Percentiles rank a stretch among this genome's conserved stretches.
These are phyloP conservation scores for Petromus typicus DNA, from an alignment of 2,113 vertebrate species.

Conservation along the genomic window DNA sequence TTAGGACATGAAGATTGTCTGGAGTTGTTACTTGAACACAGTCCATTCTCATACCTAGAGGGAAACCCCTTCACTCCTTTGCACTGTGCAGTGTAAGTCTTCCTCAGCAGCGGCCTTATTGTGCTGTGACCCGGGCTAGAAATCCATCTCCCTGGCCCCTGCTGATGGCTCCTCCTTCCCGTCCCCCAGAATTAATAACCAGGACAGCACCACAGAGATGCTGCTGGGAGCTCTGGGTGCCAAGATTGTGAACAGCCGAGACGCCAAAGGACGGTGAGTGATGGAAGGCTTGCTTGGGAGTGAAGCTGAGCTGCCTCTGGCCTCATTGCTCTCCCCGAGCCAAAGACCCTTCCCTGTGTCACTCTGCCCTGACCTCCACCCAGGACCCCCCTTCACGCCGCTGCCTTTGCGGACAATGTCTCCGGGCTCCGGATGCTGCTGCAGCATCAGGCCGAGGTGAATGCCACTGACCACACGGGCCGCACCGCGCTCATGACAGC, in stretches of 20 bases:
- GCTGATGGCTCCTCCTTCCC: not conserved
- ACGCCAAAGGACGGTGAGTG: slow-evolving; percentile 97
- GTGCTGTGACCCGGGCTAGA: not conserved
- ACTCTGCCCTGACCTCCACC: not conserved
- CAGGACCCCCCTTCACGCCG: slow-evolving; percentile 97
- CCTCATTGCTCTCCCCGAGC: not conserved
- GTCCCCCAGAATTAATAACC: slow-evolving; percentile 91
- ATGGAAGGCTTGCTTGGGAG: rapidly evolving
- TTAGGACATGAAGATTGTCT: slow-evolving; percentile 98
- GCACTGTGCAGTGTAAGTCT: slow-evolving; percentile 98
- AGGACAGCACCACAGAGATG: slow-evolving; percentile 94
- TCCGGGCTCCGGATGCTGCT: slow-evolving; percentile 95
- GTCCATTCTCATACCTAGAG: slow-evolving; percentile 93
- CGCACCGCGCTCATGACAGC: slow-evolving; percentile 96
- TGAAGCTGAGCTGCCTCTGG: not conserved
- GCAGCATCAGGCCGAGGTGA: slow-evolving; percentile 92
- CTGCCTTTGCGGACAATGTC: slow-evolving; percentile 94
- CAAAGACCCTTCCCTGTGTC: not conserved
- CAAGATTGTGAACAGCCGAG: slow-evolving; percentile 93
- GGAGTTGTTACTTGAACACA: slow-evolving; percentile 98
- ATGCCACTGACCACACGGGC: slow-evolving; percentile 91
- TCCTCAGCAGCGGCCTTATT: not conserved
- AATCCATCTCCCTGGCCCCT: not conserved
- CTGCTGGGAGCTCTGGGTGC: slow-evolving; percentile 93
- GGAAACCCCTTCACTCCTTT: slow-evolving; percentile 96